Base-by-base conservation (phyloP, 2,113 vertebrate species). In the Piaya cayana region DNA sequence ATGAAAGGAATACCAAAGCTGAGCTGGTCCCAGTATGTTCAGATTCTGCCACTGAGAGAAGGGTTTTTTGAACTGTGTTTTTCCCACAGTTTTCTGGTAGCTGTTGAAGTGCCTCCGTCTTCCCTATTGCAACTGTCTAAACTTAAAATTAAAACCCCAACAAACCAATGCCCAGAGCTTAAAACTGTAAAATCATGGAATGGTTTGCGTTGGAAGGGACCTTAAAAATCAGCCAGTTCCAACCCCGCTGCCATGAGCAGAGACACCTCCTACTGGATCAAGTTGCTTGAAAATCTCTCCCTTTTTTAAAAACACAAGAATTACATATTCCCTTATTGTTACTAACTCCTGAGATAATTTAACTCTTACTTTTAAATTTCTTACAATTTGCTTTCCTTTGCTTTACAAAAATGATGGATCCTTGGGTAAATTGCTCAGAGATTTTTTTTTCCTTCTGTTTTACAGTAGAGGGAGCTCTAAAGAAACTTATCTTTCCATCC, bases 391-490 rank as follows among this genome's bases (percentile, higher is more conserved):
- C 64, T 60, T 72, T 74, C 15, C 12, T 82, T 15, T 59, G 15
- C 68, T 58, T 1, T n/a, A 37, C 23, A 81, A 64, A 95, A 95
- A n/a, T 23, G 7, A 42, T 27, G 42, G 15, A 11, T 27, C 25
- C 25, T 71, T 42, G 69, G 22, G 39, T 56, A 82, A 82, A 49
- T 53, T 75, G 21, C 34, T 50, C 34, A 15, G 30, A 49, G 30
- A 79, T 71, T 7, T 5, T 4, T 42, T 86, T 86, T 87, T 93
- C 7, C 72, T 72, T 85, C 59, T 76, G 29, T 65, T 94, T 85
- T 88, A 92, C 94, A 84, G 91, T 71, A 95, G 96, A 95, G 95
- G 94, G 94, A 94, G 93, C 94, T 96, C 94, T 95, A 95, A 92
- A 96, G 74, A 92, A 95, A 75, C 81, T 45, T 95, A 82, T 91